Evolutionary conservation across 1,140 invertebrate genomes (phyloP).

Genomic region (Atopsyche davidsoni): DNA sequence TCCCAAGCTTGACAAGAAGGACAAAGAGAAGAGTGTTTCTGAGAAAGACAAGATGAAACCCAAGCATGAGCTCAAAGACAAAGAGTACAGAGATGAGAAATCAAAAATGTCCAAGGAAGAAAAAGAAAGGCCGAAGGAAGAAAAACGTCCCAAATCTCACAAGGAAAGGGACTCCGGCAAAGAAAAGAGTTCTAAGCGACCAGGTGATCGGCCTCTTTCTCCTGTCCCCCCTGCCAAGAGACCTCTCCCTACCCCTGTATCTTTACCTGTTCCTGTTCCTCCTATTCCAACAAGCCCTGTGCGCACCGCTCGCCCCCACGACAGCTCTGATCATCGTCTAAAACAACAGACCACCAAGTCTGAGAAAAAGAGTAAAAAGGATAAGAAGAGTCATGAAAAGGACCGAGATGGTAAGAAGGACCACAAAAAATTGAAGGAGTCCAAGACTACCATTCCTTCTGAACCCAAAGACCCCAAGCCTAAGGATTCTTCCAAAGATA

Average conservation of each 20-base stretch:
- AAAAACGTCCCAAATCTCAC: slow-evolving; percentile 56
- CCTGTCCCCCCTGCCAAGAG: slow-evolving; percentile 51
- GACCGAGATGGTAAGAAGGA: slow-evolving; percentile 48
- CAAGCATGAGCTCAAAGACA: slow-evolving; percentile 43
- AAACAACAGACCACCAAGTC: slow-evolving; percentile 42
- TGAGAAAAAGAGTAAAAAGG: slow-evolving; percentile 48
- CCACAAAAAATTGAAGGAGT: slow-evolving; percentile 45
- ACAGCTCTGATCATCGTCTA: slow-evolving; percentile 40
- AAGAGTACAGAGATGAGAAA: slow-evolving; percentile 49
- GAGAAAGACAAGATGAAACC: slow-evolving; percentile 56
- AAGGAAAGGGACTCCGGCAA: slow-evolving; percentile 57
- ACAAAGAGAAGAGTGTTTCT: slow-evolving; percentile 49
- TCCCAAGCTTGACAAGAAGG: slow-evolving; percentile 53
- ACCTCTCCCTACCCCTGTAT: slow-evolving; percentile 48
- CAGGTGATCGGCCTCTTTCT: slow-evolving; percentile 42
- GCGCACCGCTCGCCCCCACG: no score
- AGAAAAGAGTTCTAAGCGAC: slow-evolving; percentile 50
- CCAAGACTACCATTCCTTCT: slow-evolving; percentile 30
- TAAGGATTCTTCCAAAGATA: slow-evolving; percentile 45
- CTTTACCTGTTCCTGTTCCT: slow-evolving; percentile 40
- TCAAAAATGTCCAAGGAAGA: slow-evolving; percentile 53
- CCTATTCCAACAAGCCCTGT: slow-evolving; percentile 42
- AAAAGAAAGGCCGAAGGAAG: slow-evolving; percentile 56
- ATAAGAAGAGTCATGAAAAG: slow-evolving; percentile 49
- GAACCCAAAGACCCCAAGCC: slow-evolving; percentile 41